A percentile compares a stretch with the other conserved stretches of the same genome.
Evolutionary conservation across 2,797 vertebrate species (phyloP).

Genomic region (Eremophila alpestris): DNA sequence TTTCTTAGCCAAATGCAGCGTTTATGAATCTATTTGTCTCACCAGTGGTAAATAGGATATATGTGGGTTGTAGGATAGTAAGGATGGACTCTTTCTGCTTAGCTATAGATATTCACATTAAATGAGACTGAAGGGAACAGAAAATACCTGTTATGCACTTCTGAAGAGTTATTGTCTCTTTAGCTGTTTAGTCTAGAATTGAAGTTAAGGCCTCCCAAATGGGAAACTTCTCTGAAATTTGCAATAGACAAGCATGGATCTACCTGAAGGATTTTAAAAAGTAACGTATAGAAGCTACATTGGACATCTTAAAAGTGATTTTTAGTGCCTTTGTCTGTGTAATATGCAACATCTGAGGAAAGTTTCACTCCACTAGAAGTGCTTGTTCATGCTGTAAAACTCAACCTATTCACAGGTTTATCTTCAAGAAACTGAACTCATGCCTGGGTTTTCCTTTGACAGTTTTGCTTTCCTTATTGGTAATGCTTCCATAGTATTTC

Average conservation of each 20-base stretch:
- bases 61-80: neutral
- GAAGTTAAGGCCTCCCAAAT: neutral
- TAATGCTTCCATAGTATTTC: neutral
- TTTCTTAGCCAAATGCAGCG: neutral
- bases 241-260: neutral
- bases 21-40: neutral
- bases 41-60: neutral
- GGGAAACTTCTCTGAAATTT: neutral
- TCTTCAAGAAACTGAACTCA: neutral
- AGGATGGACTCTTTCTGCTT: neutral
- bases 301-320: neutral
- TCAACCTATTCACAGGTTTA: neutral
- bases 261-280: neutral
- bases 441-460: neutral
- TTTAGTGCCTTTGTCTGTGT: neutral
- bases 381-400: neutral
- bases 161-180: neutral
- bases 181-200: neutral
- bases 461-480: neutral
- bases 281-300: neutral
- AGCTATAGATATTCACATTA: fast-evolving
- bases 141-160: neutral
- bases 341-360: neutral
- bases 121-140: neutral
- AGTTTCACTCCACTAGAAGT: neutral